Conservation (phyloP, 2,113 vertebrate genomes). For the Callionymus lyra region DNA sequence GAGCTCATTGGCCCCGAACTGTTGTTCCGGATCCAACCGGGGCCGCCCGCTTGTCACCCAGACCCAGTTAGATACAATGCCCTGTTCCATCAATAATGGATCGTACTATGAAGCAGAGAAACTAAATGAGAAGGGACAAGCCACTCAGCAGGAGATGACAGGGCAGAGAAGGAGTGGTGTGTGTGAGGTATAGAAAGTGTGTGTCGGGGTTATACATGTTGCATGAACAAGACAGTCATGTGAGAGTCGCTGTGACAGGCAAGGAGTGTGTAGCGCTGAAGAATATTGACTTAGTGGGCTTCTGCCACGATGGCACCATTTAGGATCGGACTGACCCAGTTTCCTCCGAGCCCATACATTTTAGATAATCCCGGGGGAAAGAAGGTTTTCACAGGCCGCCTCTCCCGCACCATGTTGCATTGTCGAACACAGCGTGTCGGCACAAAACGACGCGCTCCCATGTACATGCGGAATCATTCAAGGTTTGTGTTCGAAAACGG, state of each 20-base stretch:
- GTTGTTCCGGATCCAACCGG: conserved; percentile 38
- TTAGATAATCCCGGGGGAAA: conserved; percentile 53
- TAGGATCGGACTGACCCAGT: conserved; percentile 60
- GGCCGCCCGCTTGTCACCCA: conserved; percentile 45
- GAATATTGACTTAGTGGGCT: conserved; percentile 43
- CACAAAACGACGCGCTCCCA: conserved; percentile 51
- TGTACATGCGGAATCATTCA: conserved; percentile 54
- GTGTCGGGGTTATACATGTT: conserved; percentile 1
- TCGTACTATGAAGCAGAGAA: conserved; percentile 36
- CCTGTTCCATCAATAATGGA: conserved; percentile 65
- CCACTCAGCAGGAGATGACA: conserved; percentile 56
- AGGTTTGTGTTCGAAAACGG: conserved; percentile 42
- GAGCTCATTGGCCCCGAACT: conserved; percentile 9
- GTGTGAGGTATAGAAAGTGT: not conserved
- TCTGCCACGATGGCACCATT: conserved; percentile 50
- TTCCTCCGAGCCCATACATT: conserved; percentile 53
- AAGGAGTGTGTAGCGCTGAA: conserved; percentile 20
- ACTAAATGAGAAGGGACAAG: conserved; percentile 51
- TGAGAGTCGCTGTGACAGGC: conserved; percentile 20
- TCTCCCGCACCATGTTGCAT: conserved; percentile 30
- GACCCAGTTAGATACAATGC: conserved; percentile 58
- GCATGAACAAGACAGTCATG: conserved; percentile 11
- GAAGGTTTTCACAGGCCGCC: conserved; percentile 32
- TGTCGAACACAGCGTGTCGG: conserved; percentile 34
- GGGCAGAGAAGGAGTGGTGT: conserved; percentile 13